A percentile compares a stretch with the other conserved stretches of the same genome.
These are phyloP conservation scores for Xyrauchen texanus DNA, from an alignment of 2,113 vertebrate species.

Conservation along the genomic window DNA sequence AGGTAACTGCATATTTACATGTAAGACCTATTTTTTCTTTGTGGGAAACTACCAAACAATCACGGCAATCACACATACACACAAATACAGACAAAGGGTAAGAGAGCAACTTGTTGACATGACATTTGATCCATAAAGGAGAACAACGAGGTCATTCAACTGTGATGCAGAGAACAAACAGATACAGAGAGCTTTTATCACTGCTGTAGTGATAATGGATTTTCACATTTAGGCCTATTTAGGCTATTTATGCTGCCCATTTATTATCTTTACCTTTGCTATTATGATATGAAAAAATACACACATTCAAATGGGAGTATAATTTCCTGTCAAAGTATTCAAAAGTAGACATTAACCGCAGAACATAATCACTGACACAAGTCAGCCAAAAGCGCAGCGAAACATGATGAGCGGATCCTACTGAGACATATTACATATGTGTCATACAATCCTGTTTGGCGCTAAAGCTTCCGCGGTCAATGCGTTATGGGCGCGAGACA, in stretches of 20 bases:
- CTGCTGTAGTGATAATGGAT: background rate
- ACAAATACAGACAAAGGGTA: background rate
- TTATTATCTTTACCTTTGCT: too few relatives aligned
- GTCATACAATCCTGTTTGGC: too few relatives aligned
- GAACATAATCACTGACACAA: background rate
- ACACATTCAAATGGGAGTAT: too few relatives aligned
- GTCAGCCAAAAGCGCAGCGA: too few relatives aligned
- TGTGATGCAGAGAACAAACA: background rate
- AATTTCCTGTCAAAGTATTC: too few relatives aligned
- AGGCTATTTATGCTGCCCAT: too few relatives aligned
- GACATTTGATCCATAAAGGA: background rate
- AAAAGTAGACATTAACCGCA: background rate
- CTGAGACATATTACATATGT: too few relatives aligned
- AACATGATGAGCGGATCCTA: too few relatives aligned
- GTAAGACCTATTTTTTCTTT: slow-evolving; percentile 29
- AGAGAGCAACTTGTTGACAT: slow-evolving; percentile 2
- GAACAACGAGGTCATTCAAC: too few relatives aligned
- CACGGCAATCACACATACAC: background rate
- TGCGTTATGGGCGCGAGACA: background rate
- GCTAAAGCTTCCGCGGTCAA: background rate
- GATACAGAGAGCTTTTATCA: background rate
- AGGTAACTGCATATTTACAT: background rate
- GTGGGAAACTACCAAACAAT: background rate
- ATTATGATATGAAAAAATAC: too few relatives aligned
- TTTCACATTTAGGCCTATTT: too few relatives aligned